Evolutionary conservation across 2,113 vertebrate species (phyloP).

Genomic region (Elachura formosa): DNA sequence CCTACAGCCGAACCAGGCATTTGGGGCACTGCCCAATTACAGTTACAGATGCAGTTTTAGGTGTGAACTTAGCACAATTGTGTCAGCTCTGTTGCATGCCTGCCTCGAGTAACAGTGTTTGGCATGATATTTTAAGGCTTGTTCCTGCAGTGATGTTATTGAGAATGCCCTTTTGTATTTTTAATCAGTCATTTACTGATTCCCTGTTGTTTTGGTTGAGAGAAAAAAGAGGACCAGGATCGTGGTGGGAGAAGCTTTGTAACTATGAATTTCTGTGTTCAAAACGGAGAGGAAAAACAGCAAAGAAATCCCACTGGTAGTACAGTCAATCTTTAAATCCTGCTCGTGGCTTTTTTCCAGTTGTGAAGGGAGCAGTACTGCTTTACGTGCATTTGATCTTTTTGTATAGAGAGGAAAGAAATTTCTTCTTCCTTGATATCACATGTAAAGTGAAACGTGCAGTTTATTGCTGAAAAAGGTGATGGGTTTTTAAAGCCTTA

Average conservation of each 20-base stretch:
- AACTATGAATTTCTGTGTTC: not conserved
- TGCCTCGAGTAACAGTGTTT: not conserved
- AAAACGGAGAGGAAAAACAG: not conserved
- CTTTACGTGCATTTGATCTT: not conserved
- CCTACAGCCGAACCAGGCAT: not conserved
- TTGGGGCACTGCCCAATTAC: not conserved
- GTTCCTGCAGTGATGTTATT: not conserved
- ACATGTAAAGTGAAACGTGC: not conserved
- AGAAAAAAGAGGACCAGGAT: not conserved
- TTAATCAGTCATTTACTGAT: not conserved
- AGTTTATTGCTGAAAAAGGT: not conserved
- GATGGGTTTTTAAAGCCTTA: fast-evolving
- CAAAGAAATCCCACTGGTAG: not conserved
- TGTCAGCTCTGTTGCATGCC: not conserved
- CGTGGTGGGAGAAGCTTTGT: not conserved
- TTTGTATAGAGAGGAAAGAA: not conserved
- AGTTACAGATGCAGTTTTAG: not conserved
- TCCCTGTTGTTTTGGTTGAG: not conserved
- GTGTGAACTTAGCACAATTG: not conserved
- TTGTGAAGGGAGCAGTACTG: not conserved
- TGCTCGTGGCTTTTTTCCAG: not conserved
- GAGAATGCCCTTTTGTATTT: not conserved
- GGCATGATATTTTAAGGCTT: not conserved
- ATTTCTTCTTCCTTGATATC: not conserved
- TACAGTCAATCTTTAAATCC: not conserved